Evolutionary conservation across 2,797 vertebrate species (phyloP).

Genomic region (Phoebastria nigripes): DNA sequence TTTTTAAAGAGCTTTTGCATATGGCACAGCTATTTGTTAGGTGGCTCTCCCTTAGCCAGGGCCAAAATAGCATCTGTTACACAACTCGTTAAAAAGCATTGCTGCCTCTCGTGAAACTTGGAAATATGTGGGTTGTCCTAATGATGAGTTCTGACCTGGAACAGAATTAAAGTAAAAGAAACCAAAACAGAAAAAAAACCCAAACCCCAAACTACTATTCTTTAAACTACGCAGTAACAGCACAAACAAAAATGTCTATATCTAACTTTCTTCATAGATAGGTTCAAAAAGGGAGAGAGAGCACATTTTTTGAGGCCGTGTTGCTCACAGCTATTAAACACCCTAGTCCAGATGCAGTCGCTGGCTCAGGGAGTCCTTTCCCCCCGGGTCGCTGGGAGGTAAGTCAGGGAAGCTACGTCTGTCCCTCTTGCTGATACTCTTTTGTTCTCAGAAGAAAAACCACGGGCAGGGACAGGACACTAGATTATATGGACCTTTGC

Average conservation of each 20-base stretch:
- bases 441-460: not conserved
- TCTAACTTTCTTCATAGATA: not conserved
- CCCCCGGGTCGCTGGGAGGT: fast-evolving
- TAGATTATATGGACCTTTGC: not conserved
- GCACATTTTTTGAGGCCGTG: fast-evolving
- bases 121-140: not conserved
- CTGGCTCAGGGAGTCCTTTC: not conserved
- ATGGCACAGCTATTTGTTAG: not conserved
- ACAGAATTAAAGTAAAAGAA: not conserved
- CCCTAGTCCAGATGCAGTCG: not conserved
- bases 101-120: not conserved
- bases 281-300: not conserved
- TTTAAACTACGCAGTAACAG: not conserved
- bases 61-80: not conserved
- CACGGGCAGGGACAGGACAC: not conserved
- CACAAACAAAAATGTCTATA: not conserved
- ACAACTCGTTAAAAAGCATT: not conserved
- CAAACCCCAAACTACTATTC: not conserved
- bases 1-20: not conserved
- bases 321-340: not conserved
- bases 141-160: not conserved
- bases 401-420: not conserved
- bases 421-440: not conserved
- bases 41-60: not conserved
- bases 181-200: not conserved